Conservation (phyloP, 2,888 invertebrate species). For the Rhopalosiphum nymphaeae region DNA sequence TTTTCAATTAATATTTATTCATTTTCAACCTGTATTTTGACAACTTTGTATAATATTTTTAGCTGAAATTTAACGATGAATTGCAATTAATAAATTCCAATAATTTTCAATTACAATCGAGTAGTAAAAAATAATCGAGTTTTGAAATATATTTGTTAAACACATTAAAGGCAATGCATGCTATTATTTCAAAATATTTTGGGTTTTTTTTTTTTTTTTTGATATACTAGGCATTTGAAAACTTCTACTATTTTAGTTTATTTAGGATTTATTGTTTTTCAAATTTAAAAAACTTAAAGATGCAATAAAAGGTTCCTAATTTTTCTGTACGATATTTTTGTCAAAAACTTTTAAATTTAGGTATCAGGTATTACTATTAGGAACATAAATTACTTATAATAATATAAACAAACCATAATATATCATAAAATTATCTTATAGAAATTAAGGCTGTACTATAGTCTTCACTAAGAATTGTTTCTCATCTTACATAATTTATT, state of each 20-base stretch:
- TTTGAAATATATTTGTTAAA: not conserved
- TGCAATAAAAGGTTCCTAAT: not conserved
- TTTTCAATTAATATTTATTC: not conserved
- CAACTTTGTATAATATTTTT: not conserved
- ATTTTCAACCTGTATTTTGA: not conserved
- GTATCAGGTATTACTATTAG: too few species aligned
- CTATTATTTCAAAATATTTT: not conserved
- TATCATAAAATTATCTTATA: too few species aligned
- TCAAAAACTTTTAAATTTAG: too few species aligned
- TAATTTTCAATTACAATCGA: not conserved
- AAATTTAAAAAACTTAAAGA: not conserved
- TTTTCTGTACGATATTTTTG: not conserved
- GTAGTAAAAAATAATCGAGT: not conserved
- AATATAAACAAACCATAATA: too few species aligned
- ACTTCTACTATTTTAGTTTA: not conserved
- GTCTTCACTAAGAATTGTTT: too few species aligned
- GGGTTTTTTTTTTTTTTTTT: not conserved
- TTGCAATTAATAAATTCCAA: not conserved
- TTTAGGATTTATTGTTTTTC: not conserved
- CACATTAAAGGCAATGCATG: not conserved
- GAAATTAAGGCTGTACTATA: too few species aligned
- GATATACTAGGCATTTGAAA: not conserved
- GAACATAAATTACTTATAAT: too few species aligned
- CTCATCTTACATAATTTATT: too few species aligned
- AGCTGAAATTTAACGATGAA: not conserved